phyloP scores from a whole-genome alignment of 2,113 vertebrate species.

The Tylochromis polylepis region DNA sequence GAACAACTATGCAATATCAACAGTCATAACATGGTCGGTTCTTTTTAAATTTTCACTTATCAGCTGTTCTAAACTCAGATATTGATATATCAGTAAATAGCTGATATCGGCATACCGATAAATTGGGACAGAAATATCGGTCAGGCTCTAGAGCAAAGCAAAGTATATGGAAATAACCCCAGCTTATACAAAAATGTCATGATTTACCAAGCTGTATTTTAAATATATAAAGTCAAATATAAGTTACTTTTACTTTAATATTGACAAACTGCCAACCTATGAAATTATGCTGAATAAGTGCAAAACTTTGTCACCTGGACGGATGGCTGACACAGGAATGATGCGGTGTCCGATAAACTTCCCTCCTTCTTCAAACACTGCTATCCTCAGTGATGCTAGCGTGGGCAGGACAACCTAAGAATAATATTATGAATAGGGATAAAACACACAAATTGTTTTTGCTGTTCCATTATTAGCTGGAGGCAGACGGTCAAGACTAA shows the following conservation, averaged over 20 bases:
- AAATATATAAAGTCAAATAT: neutral
- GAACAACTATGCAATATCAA: neutral
- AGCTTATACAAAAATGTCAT: neutral
- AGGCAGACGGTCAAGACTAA: neutral
- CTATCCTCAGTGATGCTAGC: slow-evolving; percentile 89
- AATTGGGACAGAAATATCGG: rapidly evolving
- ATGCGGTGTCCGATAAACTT: slow-evolving; percentile 96
- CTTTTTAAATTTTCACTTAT: neutral
- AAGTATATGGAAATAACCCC: neutral
- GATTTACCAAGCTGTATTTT: neutral
- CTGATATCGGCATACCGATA: rapidly evolving
- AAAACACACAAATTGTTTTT: neutral
- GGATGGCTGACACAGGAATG: slow-evolving; percentile 91
- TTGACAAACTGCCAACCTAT: rapidly evolving
- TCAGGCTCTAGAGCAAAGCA: neutral
- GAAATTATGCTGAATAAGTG: neutral
- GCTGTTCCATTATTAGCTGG: neutral
- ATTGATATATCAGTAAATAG: neutral
- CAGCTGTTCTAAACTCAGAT: neutral
- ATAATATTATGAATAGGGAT: neutral
- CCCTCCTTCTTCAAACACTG: slow-evolving; percentile 95
- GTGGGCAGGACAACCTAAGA: slow-evolving; percentile 89
- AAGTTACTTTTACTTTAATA: rapidly evolving
- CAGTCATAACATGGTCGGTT: neutral
- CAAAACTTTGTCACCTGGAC: slow-evolving; percentile 79